phyloP scores from a whole-genome alignment of 2,888 invertebrate species.

The Cataglyphis altisquamis region DNA sequence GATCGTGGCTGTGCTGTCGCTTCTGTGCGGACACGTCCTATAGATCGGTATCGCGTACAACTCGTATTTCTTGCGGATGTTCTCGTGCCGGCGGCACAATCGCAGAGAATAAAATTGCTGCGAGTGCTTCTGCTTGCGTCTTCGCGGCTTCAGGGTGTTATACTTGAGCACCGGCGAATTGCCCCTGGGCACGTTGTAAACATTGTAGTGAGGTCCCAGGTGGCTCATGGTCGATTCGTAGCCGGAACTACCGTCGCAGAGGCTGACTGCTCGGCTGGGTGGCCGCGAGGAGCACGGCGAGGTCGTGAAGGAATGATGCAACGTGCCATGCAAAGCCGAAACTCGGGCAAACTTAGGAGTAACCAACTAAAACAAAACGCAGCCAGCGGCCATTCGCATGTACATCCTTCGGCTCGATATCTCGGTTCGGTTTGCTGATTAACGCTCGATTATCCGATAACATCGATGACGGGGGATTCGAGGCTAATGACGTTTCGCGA shows the following conservation, averaged over 20 bases:
- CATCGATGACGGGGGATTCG: neutral
- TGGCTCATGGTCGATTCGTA: conserved; percentile 87
- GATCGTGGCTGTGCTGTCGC: conserved; percentile 75
- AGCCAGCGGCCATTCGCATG: conserved; percentile 56
- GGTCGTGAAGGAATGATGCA: conserved; percentile 77
- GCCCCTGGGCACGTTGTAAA: conserved; percentile 83
- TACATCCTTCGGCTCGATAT: neutral
- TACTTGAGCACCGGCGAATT: conserved; percentile 83
- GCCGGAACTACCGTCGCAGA: conserved; percentile 86
- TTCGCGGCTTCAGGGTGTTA: conserved; percentile 83
- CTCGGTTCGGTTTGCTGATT: conserved; percentile 29
- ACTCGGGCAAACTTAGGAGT: conserved; percentile 84
- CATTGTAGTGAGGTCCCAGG: conserved; percentile 84
- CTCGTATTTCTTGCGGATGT: conserved; percentile 77
- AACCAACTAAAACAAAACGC: conserved; percentile 84
- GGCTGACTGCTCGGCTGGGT: conserved; percentile 79
- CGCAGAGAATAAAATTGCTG: conserved; percentile 77
- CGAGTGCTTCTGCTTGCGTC: conserved; percentile 82
- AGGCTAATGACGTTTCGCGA: conserved; percentile 38
- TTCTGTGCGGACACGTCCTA: conserved; percentile 82
- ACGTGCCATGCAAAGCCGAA: conserved; percentile 84
- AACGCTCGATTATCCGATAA: conserved; percentile 45
- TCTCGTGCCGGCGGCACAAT: conserved; percentile 80
- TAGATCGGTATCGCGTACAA: conserved; percentile 84
- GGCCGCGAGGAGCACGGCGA: conserved; percentile 81